Base-by-base conservation (phyloP, 2,888 invertebrate species). In the Coremacera marginata region DNA sequence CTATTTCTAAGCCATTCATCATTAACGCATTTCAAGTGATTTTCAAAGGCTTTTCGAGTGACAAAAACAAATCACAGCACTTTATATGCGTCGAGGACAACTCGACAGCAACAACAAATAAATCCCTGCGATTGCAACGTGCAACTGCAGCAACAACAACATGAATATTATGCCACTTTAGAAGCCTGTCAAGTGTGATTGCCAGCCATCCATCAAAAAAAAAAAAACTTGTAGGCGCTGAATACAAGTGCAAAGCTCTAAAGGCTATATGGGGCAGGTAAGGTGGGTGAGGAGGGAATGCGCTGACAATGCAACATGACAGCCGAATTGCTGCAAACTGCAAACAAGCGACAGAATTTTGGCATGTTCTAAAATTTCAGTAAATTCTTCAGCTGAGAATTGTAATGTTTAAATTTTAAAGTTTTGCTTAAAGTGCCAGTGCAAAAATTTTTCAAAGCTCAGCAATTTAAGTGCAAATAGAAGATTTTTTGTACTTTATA, bases 131-230 rank as follows among this genome's bases (percentile, higher is more conserved):
- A 55, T 60, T 57, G 60, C 75, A 68, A 68, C 68, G 27, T 51
- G 51, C 22, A 19, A 31, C 55, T 11, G 55, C 52, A 75, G 60
- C 67, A 34, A 67, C n/a, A 57, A 68, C 37, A 14, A 44, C 34
- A 34, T 63, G 52, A 34, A 78, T 80, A 72, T 78, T 81, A 77
- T 83, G 83, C 81, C 81, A 81, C 81, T 83, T 82, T 82, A 78
- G 84, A 85, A 85, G 81, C 85, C 84, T 82, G 81, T 84, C 82
- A 85, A 85, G 85, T 84, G 84, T 80, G 80, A 81, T 81, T 80
- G 78, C 79, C 80, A 80, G 70, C 82, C 82, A 83, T 84, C 82
- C 81, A 83, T 81, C 82, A 82, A 83, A 80, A 83, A 52, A 73
- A 82, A 82, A 83, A 80, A 83, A 52, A 73, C 19, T 49, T 25